A percentile compares a stretch with the other conserved stretches of the same genome.
Conservation (phyloP, 2,888 invertebrate genomes). For the Phaedon cochleariae region DNA sequence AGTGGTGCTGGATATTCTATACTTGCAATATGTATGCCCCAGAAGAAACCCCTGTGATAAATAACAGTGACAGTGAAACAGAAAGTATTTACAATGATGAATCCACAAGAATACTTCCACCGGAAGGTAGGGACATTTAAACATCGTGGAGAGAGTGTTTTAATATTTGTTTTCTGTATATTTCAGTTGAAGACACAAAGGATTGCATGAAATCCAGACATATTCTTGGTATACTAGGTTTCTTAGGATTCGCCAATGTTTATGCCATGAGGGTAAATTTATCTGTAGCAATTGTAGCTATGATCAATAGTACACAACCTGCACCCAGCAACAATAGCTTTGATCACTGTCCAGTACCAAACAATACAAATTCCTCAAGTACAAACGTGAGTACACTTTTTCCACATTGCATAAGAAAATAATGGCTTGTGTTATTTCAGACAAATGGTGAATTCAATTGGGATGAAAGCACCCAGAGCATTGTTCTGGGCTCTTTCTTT, state of each 20-base stretch:
- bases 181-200: slow-evolving; percentile 68
- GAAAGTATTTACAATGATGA: slow-evolving; percentile 56
- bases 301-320: slow-evolving; percentile 79
- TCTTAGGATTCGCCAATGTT: slow-evolving; percentile 87
- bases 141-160: too few relatives aligned
- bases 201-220: slow-evolving; percentile 78
- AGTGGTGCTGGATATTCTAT: neutral
- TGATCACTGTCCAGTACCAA: slow-evolving; percentile 69
- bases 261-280: slow-evolving; percentile 92
- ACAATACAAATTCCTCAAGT: slow-evolving; percentile 60
- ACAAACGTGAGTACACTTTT: slow-evolving; percentile 46
- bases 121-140: slow-evolving; percentile 53
- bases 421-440: slow-evolving; percentile 57
- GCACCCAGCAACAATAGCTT: slow-evolving; percentile 66
- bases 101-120: slow-evolving; percentile 58
- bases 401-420: neutral
- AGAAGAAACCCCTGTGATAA: slow-evolving; percentile 38
- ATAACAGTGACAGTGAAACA: slow-evolving; percentile 44
- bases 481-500: slow-evolving; percentile 85
- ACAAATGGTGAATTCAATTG: slow-evolving; percentile 78
- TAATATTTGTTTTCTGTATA: too few relatives aligned
- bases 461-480: slow-evolving; percentile 81
- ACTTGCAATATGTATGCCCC: slow-evolving; percentile 41
- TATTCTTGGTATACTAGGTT: slow-evolving; percentile 83
- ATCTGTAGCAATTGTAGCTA: slow-evolving; percentile 93